Conservation (phyloP, 2,113 vertebrate genomes). For the Aegotheles bennettii region DNA sequence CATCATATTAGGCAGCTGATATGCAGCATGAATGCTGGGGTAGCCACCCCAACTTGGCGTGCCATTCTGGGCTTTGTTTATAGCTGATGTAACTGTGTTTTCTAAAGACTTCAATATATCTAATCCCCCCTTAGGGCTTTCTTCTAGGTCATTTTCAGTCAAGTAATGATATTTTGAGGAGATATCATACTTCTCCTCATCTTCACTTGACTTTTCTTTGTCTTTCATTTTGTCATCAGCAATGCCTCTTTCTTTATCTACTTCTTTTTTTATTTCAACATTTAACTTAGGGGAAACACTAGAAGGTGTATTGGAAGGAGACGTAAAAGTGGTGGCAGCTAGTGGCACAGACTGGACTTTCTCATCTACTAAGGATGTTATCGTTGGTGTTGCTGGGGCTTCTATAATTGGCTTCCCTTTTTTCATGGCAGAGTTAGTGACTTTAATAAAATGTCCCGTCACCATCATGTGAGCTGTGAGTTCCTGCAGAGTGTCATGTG, state of each 20-base stretch:
- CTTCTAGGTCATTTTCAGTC: constrained; percentile 94
- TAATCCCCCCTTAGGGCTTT: constrained; percentile 94
- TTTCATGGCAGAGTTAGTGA: constrained; percentile 97
- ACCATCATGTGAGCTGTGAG: constrained; percentile 99
- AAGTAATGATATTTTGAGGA: constrained; percentile 95
- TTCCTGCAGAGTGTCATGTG: constrained; percentile 94
- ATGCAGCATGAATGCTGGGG: constrained; percentile 97
- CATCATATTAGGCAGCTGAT: constrained; percentile 98
- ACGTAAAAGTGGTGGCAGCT: constrained; percentile 92
- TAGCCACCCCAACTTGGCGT: constrained; percentile 98
- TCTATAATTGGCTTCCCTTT: constrained; percentile 96
- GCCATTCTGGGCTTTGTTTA: constrained; percentile 98
- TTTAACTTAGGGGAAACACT: constrained; percentile 85
- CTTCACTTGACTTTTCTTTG: constrained; percentile 80
- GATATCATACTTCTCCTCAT: constrained; percentile 93
- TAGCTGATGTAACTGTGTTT: constrained; percentile 97
- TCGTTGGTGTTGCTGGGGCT: constrained; percentile 73
- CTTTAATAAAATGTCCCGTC: constrained; percentile 98
- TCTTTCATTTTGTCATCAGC: constrained; percentile 85
- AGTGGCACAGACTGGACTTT: constrained; percentile 96
- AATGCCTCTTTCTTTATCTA: constrained; percentile 84
- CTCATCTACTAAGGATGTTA: constrained; percentile 81
- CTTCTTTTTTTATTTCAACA: constrained; percentile 92
- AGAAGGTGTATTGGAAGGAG: constrained; percentile 84
- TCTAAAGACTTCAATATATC: constrained; percentile 98